A percentile compares a stretch with the other conserved stretches of the same genome.
Conservation (phyloP, 2,113 vertebrate species). For the Cyphomyrus discorhynchus region DNA sequence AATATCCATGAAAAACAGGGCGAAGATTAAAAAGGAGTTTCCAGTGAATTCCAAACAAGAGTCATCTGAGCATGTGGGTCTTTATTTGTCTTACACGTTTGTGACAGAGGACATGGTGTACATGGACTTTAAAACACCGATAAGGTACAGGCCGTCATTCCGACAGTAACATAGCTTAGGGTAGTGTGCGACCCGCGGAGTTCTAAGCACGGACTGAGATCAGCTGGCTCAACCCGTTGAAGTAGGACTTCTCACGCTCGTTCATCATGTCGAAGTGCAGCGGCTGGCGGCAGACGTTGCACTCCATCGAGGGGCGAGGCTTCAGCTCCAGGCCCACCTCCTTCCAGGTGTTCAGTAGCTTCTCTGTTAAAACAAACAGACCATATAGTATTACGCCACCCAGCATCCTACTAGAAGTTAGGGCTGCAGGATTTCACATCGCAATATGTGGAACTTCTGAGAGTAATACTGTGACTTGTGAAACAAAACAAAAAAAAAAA, state of each 20-base stretch:
- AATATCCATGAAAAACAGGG: not conserved
- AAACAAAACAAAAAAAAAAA: too few species aligned
- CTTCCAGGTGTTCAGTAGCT: slow-evolving; percentile 78
- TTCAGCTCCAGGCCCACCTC: slow-evolving; percentile 76
- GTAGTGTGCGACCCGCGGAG: not conserved
- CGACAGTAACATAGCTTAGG: not conserved
- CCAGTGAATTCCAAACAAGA: not conserved
- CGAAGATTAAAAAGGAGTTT: not conserved
- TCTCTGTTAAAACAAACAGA: slow-evolving; percentile 61
- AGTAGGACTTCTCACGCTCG: slow-evolving; percentile 85
- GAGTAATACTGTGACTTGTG: too few species aligned
- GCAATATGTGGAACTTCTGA: not conserved
- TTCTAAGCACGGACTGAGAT: slow-evolving; percentile 77
- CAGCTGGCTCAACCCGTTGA: slow-evolving; percentile 83
- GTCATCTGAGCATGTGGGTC: not conserved
- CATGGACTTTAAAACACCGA: not conserved
- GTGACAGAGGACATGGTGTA: not conserved
- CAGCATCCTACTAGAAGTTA: not conserved
- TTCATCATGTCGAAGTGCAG: slow-evolving; percentile 95
- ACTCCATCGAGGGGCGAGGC: slow-evolving; percentile 81
- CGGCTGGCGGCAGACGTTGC: slow-evolving; percentile 86
- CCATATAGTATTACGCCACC: not conserved
- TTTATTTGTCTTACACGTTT: slow-evolving; percentile 2
- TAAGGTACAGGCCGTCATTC: not conserved
- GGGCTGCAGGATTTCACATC: not conserved